These are phyloP conservation scores for Tetrapedia diversipes DNA, from an alignment of 2,888 invertebrate species.

Conservation along the genomic window DNA sequence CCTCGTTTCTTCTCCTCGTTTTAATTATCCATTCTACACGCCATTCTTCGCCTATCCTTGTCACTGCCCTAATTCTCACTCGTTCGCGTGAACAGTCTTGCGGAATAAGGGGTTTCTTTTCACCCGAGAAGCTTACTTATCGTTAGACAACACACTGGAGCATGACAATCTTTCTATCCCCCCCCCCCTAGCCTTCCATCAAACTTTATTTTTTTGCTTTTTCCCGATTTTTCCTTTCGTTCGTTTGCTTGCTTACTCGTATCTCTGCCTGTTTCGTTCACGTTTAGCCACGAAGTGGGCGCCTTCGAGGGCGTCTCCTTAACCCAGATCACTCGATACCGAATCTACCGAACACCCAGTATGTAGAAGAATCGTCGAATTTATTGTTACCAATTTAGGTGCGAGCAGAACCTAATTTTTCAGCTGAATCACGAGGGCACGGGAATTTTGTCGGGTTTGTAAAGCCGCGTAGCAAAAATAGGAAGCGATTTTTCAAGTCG, in stretches of 20 bases:
- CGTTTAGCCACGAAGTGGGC: conserved; percentile 56
- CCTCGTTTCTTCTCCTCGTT: conserved; percentile 25
- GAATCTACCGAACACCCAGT: too few relatives aligned
- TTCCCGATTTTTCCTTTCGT: conserved; percentile 4
- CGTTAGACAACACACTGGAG: conserved; percentile 65
- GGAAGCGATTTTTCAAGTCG: conserved; percentile 23
- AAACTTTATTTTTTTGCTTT: background rate
- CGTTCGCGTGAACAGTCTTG: conserved; percentile 54
- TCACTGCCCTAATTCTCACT: conserved; percentile 43
- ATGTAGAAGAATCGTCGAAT: too few relatives aligned
- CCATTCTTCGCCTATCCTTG: conserved; percentile 26
- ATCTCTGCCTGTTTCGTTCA: conserved; percentile 25
- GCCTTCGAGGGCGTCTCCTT: conserved; percentile 60
- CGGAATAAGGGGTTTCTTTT: conserved; percentile 49
- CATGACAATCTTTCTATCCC: conserved; percentile 31
- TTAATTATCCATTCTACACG: background rate
- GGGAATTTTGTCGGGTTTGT: background rate
- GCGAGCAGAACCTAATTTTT: background rate
- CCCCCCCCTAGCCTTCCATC: conserved; percentile 13
- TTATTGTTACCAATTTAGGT: too few relatives aligned
- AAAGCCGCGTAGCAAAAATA: conserved; percentile 48
- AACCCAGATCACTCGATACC: background rate
- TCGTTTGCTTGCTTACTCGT: conserved; percentile 21
- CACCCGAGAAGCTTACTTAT: conserved; percentile 59
- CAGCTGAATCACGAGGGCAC: background rate